These are phyloP conservation scores for Eupristina koningsbergeri DNA, from an alignment of 1,140 invertebrate species.

Conservation along the genomic window DNA sequence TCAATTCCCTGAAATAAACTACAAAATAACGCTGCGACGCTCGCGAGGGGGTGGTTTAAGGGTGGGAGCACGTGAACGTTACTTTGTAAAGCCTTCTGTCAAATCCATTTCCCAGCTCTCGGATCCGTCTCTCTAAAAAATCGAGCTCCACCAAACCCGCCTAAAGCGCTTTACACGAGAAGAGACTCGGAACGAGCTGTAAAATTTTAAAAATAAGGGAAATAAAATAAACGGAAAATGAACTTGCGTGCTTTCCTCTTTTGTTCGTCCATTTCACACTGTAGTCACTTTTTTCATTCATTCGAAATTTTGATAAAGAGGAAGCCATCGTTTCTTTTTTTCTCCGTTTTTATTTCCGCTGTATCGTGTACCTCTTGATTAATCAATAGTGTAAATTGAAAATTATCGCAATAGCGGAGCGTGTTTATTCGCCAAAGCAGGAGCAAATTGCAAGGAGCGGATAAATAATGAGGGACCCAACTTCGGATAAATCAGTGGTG, in stretches of 20 bases:
- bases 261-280: constrained; percentile 16
- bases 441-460: constrained; percentile 27
- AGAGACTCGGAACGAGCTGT: constrained; percentile 41
- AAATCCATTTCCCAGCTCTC: constrained; percentile 66
- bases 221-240: constrained; percentile 20
- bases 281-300: neutral
- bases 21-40: constrained; percentile 60
- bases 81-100: constrained; percentile 69
- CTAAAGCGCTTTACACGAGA: constrained; percentile 57
- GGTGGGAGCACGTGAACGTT: constrained; percentile 44
- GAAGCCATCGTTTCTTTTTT: constrained; percentile 1
- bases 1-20: constrained; percentile 65
- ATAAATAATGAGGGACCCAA: constrained; percentile 27
- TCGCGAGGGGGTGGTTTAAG: constrained; percentile 58
- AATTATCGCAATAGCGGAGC: constrained; percentile 33
- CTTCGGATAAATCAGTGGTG: constrained; percentile 27
- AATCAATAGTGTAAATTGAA: constrained; percentile 49
- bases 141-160: constrained; percentile 56
- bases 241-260: constrained; percentile 34
- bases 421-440: constrained; percentile 13
- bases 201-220: constrained; percentile 32
- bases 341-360: neutral
- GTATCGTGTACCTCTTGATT: constrained; percentile 38
- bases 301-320: constrained; percentile 38
- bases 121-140: constrained; percentile 32